These are phyloP conservation scores for Chrysemys picta DNA, from an alignment of 2,113 vertebrate species.

Conservation along the genomic window DNA sequence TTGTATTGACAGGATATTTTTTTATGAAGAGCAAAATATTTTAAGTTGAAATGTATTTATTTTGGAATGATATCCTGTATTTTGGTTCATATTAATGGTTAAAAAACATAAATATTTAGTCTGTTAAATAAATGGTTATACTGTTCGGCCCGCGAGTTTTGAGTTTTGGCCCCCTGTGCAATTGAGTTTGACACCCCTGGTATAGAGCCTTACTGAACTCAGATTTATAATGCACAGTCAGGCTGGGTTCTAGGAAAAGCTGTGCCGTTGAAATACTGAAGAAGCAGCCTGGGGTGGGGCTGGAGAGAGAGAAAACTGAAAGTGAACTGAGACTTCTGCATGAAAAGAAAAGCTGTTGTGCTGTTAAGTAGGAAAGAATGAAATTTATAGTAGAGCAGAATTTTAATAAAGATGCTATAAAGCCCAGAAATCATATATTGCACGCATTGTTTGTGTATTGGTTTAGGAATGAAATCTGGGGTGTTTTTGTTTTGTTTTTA, in stretches of 20 bases:
- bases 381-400: background rate
- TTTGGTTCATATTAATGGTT: no score
- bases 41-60: no score
- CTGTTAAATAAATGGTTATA: no score
- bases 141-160: no score
- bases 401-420: accelerated
- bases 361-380: background rate
- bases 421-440: background rate
- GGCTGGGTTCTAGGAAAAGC: background rate
- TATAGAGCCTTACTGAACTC: background rate
- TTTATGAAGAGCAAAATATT: no score
- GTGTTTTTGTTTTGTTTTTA: background rate
- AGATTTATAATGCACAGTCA: background rate
- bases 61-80: no score
- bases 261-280: background rate
- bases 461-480: background rate
- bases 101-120: no score
- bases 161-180: no score
- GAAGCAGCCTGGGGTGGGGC: background rate
- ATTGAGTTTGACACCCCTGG: no score
- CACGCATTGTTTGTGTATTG: background rate
- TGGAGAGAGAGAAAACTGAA: background rate
- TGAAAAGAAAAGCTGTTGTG: background rate
- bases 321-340: accelerated
- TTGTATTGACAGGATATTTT: no score